Conservation (phyloP, 2,113 vertebrate genomes). For the Oreamnos americanus region DNA sequence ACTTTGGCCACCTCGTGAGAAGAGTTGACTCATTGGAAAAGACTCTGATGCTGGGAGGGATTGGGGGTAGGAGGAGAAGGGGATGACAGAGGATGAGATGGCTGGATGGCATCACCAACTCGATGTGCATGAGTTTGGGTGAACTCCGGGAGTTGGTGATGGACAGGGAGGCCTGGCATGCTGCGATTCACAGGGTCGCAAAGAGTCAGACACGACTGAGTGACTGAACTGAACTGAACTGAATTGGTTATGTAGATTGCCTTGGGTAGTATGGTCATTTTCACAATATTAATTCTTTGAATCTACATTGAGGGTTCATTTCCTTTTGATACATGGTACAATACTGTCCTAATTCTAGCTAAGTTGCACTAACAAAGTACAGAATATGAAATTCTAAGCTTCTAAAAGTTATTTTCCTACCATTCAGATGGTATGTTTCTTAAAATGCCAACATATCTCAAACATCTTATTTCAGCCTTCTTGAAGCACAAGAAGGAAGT, state of each 20-base stretch:
- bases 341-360: conserved; percentile 7
- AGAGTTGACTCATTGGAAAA: too few species aligned
- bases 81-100: too few species aligned
- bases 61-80: too few species aligned
- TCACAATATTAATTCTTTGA: not conserved
- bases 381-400: conserved; percentile 36
- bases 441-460: conserved; percentile 22
- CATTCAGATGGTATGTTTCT: conserved; percentile 46
- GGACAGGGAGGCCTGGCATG: too few species aligned
- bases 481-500: conserved; percentile 21
- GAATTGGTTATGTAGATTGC: not conserved
- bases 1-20: too few species aligned
- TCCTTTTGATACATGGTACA: conserved; percentile 16
- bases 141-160: too few species aligned
- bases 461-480: conserved; percentile 50
- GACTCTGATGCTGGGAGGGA: too few species aligned
- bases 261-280: not conserved
- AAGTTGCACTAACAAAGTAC: not conserved
- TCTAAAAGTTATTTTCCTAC: conserved; percentile 37
- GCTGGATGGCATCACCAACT: too few species aligned
- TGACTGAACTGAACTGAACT: too few species aligned
- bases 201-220: too few species aligned
- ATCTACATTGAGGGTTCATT: not conserved
- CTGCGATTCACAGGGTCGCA: too few species aligned
- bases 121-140: too few species aligned